Conservation (phyloP, 2,888 invertebrate species). For the Philopedon plagiatum region DNA sequence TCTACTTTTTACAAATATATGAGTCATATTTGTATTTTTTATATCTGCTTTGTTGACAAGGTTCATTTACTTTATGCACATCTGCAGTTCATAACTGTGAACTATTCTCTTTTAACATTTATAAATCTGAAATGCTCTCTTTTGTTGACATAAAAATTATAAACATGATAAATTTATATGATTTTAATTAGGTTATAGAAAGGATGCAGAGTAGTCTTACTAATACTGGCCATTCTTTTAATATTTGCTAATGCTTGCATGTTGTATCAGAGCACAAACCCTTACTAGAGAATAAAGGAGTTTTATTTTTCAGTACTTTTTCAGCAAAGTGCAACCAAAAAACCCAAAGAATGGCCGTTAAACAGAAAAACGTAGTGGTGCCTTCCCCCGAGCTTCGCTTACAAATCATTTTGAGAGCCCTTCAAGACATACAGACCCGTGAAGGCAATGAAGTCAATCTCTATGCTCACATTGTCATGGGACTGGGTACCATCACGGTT, state of each 20-base stretch:
- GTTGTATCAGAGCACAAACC: too few relatives aligned
- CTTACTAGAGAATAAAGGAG: not conserved
- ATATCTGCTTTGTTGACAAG: not conserved
- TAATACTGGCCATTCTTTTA: too few relatives aligned
- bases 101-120: not conserved
- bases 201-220: too few relatives aligned
- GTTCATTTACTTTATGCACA: constrained; percentile 18
- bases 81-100: constrained; percentile 14
- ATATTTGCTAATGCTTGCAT: too few relatives aligned
- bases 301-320: not conserved
- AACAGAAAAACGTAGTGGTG: constrained; percentile 71
- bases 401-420: constrained; percentile 70
- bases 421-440: constrained; percentile 68
- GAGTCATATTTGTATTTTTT: constrained; percentile 7
- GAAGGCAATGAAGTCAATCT: constrained; percentile 69
- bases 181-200: too few relatives aligned
- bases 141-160: too few relatives aligned
- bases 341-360: constrained; percentile 71
- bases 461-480: constrained; percentile 70
- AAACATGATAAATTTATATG: too few relatives aligned
- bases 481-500: constrained; percentile 69
- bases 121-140: not conserved
- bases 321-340: not conserved
- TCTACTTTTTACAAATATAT: not conserved
- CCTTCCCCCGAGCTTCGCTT: constrained; percentile 68